Percentiles rank a stretch among this genome's conserved stretches.
Evolutionary conservation across 2,113 vertebrate species (phyloP).

Genomic region (Corythaeola cristata): DNA sequence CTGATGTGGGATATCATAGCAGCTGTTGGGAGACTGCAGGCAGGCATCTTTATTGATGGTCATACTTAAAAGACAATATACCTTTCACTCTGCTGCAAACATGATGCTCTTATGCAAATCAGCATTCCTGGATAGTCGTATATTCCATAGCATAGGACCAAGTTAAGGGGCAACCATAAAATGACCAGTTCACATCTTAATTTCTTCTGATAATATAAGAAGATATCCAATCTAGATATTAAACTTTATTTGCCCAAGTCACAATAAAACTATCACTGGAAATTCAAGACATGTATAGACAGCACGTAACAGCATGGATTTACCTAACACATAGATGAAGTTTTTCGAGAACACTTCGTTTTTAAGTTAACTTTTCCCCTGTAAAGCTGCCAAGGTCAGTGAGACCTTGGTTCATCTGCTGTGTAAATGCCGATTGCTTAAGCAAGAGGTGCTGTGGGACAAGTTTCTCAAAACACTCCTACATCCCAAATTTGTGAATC

Average conservation of each 20-base stretch:
- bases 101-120: background rate
- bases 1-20: background rate
- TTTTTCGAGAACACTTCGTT: conserved; percentile 25
- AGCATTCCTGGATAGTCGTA: background rate
- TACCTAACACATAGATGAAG: conserved; percentile 8
- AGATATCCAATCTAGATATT: background rate
- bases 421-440: background rate
- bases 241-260: background rate
- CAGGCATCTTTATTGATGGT: background rate
- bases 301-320: background rate
- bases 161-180: background rate
- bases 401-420: conserved; percentile 47
- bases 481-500: background rate
- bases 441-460: background rate
- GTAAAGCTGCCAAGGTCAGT: conserved; percentile 11
- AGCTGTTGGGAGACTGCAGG: background rate
- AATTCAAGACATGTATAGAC: background rate
- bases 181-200: background rate
- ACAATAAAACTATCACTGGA: background rate
- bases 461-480: background rate
- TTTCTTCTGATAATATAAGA: background rate
- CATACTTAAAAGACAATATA: background rate
- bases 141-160: background rate
- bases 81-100: background rate
- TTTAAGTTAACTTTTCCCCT: conserved; percentile 3